These are phyloP conservation scores for Trachythela sp. DNA, from an alignment of 64 coral and sea anemone genomes.

Conservation along the genomic window DNA sequence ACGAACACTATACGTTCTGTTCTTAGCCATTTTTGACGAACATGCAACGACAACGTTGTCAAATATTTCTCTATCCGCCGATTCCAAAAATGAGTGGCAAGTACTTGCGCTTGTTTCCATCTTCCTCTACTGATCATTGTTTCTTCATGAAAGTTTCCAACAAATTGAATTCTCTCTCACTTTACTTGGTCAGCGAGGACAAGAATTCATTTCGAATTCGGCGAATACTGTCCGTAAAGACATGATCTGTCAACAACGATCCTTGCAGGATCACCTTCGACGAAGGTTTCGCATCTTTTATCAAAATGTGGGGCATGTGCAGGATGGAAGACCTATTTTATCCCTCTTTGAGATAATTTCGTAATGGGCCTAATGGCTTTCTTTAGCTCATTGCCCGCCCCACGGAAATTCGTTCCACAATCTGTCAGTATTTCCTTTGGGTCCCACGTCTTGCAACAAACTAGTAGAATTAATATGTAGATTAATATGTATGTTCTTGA, in stretches of 20 bases:
- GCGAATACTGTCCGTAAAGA: neutral
- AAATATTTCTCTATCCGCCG: conserved; percentile 28
- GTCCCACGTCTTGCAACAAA: conserved; percentile 54
- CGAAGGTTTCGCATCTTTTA: conserved; percentile 5
- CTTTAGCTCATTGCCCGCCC: conserved; percentile 48
- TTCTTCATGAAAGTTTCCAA: neutral
- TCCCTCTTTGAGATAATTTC: conserved; percentile 48
- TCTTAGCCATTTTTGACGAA: neutral
- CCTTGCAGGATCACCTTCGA: neutral
- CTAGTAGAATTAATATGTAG: too few species aligned
- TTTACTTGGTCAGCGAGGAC: neutral
- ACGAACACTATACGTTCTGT: neutral
- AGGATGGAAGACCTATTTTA: conserved; percentile 58
- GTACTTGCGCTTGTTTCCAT: neutral
- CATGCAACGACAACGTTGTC: conserved; percentile 13
- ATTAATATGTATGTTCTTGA: neutral
- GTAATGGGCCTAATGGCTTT: conserved; percentile 36
- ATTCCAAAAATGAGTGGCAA: conserved; percentile 9
- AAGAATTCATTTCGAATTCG: neutral
- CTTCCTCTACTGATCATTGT: neutral
- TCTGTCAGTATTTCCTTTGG: conserved; percentile 60
- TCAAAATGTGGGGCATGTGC: conserved; percentile 54
- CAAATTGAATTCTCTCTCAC: too few species aligned
- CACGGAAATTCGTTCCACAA: conserved; percentile 71
- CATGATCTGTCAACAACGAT: neutral